Percentiles rank a stretch among this genome's conserved stretches.
phyloP scores from a whole-genome alignment of 1,140 invertebrate genomes.

The Macrostomum lignano region DNA sequence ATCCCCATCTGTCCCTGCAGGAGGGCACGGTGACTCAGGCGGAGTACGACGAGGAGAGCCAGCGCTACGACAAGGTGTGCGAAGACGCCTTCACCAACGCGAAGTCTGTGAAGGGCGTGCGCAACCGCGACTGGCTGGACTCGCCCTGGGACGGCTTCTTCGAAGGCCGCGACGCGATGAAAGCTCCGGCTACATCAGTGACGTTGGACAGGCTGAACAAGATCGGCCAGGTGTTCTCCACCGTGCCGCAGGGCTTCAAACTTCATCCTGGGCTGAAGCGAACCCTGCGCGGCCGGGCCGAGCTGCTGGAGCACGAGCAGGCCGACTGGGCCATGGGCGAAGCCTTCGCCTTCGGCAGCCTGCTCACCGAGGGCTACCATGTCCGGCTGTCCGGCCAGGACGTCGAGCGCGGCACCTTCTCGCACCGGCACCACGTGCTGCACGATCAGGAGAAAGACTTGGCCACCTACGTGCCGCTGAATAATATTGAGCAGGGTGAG shows the following conservation, averaged over 20 bases:
- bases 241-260: conserved; percentile 7
- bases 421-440: conserved; percentile 65
- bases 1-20: too few relatives aligned
- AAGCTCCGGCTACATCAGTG: conserved; percentile 42
- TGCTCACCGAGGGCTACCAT: conserved; percentile 36
- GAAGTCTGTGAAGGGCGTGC: conserved; percentile 64
- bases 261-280: conserved; percentile 19
- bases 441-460: conserved; percentile 45
- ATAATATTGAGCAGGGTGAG: too few relatives aligned
- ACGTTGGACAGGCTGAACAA: background rate
- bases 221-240: conserved; percentile 6
- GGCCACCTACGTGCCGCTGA: conserved; percentile 1
- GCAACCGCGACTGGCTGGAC: conserved; percentile 91
- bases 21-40: background rate
- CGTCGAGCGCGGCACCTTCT: conserved; percentile 87
- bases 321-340: conserved; percentile 92
- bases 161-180: conserved; percentile 50
- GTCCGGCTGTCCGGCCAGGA: conserved; percentile 54
- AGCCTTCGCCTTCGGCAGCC: conserved; percentile 79
- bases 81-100: conserved; percentile 71
- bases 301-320: conserved; percentile 58
- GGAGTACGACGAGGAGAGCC: conserved; percentile 3
- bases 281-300: conserved; percentile 43
- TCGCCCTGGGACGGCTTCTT: conserved; percentile 61
- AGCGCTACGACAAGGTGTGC: conserved; percentile 48